Evolutionary conservation across 2,113 vertebrate species (phyloP), one percentile per base, ranked within the genome.

Genomic region (Takifugu flavidus): DNA sequence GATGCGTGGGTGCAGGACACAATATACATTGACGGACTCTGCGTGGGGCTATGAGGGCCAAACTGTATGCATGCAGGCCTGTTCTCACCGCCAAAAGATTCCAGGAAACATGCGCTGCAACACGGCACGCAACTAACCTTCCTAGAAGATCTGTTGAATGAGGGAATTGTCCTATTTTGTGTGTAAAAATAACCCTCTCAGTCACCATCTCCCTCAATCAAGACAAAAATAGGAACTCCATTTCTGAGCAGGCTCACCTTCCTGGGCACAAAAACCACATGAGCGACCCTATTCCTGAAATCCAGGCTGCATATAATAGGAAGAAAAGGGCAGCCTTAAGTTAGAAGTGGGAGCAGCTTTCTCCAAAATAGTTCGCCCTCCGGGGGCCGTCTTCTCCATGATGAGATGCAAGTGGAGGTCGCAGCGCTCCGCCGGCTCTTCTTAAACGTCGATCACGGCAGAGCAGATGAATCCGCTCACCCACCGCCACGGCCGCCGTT

Each of bases 261-360:
- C 67, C 71, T 28, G 53, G 53, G 68, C 76, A 73, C 75, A 74
- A 60, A 82, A 67, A 80, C 75, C 84, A 82, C 80, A 82, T 76
- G 75, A 68, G 73, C 72, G 46, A 51, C 62, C 53, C 86, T 87
- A 83, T 87, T 87, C 75, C 67, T 82, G 83, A 87, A 86, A 87
- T 89, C 82, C 79, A 89, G 88, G 85, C 67, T 85, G 74, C 15
- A 6, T 83, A 80, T 83, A 75, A 77, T 64, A 83, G 80, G 72
- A 82, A 82, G 79, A 49, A 79, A 82, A 68, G 84, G 83, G 57
- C 82, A 74, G 74, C 74, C 78, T 82, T 57, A 29, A 78, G 78
- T 80, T 76, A 74, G 66, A 79, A 83, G 75, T 73, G 53, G 73
- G 72, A 73, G 68, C 67, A 5, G 29, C 65, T 80, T 53, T 70